Evolutionary conservation across 2,797 vertebrate genomes (phyloP).

Genomic region (Mus spretus): DNA sequence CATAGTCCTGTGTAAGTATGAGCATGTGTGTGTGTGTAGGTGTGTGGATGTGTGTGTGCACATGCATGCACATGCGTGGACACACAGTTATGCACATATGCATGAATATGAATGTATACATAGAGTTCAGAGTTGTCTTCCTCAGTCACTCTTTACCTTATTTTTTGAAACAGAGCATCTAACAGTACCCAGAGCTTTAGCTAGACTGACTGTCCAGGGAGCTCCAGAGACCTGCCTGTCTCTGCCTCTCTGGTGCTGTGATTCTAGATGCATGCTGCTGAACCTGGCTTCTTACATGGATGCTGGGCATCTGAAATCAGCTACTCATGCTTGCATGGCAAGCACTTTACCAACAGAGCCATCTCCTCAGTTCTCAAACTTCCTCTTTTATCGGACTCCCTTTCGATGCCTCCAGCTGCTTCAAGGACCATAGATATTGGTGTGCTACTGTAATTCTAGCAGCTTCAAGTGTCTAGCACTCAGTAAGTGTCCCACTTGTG

Average conservation of each 20-base stretch:
- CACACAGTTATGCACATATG: neutral
- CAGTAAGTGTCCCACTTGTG: no score
- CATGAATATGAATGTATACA: neutral
- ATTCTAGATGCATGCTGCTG: neutral
- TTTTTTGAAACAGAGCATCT: neutral
- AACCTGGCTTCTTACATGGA: no score
- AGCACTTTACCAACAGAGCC: neutral
- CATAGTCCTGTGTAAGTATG: neutral
- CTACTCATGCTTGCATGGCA: neutral
- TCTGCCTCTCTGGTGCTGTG: neutral
- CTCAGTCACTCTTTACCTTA: neutral
- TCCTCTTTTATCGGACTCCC: neutral
- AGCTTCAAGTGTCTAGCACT: neutral
- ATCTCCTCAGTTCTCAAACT: no score
- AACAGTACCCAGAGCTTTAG: neutral
- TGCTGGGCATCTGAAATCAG: neutral
- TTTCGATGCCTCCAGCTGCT: neutral
- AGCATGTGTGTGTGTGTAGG: neutral
- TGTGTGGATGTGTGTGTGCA: neutral
- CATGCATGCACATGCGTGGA: accelerated
- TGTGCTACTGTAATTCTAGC: neutral
- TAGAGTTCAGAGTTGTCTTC: neutral
- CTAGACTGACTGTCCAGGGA: neutral
- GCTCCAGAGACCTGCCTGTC: neutral
- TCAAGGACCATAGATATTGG: neutral